Evolutionary conservation across 2,797 vertebrate species (phyloP), one percentile per base, ranked within the genome.

Genomic region (Karalla daura): DNA sequence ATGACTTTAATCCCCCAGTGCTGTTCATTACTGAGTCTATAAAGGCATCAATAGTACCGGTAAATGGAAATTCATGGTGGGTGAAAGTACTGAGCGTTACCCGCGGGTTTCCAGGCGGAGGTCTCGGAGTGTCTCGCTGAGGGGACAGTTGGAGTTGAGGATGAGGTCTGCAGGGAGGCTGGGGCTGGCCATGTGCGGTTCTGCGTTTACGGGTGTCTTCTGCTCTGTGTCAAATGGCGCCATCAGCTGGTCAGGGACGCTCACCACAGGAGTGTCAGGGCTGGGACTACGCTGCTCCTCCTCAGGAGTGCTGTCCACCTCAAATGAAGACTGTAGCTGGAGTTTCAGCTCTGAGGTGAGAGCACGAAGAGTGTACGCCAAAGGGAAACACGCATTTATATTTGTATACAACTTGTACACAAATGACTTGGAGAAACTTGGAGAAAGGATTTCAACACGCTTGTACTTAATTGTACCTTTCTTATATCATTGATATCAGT

Each of bases 261-360:
- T 3, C 35, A 51, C 55, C 41, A 77, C 63, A 8, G 75, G 78
- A 11, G 77, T 74, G 61, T 84, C 74, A 4, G 66, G 63, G 33
- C 78, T 74, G 0, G 27, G n/a, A n/a, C n/a, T n/a, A 5, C 15
- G 14, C 27, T 64, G 77, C 10, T 92, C 91, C 14, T 92, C 92
- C 15, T 92, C 92, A 0, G 78, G 45, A 14, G 40, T 49, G 67
- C 51, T 46, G 0, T 89, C 85, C 10, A 17, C 55, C 78, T 95
- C 93, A 39, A 94, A 94, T 0, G 90, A 94, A 5, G 87, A 91
- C 86, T 84, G 88, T 11, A 94, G 88, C 73, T 95, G 93, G 35
- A 94, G 79, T 56, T 93, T 93, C 41, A 94, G 88, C 47, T 95
- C 96, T 97, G 78, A 23, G 36, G 67, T n/a, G n/a, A n/a, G n/a